Evolutionary conservation across 2,797 vertebrate genomes (phyloP).

Genomic region (Caiman crocodilus): DNA sequence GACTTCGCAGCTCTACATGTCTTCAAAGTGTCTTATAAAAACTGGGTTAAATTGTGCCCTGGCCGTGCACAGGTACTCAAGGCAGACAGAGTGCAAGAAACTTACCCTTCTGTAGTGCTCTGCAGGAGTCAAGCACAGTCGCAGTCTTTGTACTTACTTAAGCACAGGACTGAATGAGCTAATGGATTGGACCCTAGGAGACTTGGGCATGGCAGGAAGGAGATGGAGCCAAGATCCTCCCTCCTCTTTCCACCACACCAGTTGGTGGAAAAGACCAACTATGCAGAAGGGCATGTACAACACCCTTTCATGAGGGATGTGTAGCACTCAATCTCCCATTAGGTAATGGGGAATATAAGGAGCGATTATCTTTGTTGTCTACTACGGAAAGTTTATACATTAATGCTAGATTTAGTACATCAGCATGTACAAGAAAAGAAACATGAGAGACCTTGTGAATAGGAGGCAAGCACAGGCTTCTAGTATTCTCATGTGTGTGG

Average conservation of each 20-base stretch:
- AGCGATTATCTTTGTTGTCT: not conserved
- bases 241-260: not conserved
- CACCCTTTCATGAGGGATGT: not conserved
- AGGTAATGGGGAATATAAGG: not conserved
- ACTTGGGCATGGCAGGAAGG: too few relatives aligned
- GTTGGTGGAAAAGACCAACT: not conserved
- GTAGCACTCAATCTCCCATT: not conserved
- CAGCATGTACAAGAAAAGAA: not conserved
- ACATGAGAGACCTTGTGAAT: not conserved
- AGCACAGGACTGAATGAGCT: rapidly evolving
- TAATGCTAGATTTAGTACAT: not conserved
- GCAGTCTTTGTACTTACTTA: not conserved
- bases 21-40: not conserved
- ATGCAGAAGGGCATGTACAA: not conserved
- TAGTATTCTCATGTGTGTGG: not conserved
- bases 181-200: not conserved
- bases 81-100: not conserved
- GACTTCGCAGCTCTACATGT: not conserved
- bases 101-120: not conserved
- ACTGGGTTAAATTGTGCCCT: not conserved
- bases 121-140: not conserved
- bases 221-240: not conserved
- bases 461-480: not conserved
- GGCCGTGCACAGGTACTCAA: not conserved
- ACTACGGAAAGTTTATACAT: not conserved